Evolutionary conservation across 1,140 invertebrate species (phyloP), one percentile per base, ranked within the genome.

Genomic region (Hycleus phaleratus): DNA sequence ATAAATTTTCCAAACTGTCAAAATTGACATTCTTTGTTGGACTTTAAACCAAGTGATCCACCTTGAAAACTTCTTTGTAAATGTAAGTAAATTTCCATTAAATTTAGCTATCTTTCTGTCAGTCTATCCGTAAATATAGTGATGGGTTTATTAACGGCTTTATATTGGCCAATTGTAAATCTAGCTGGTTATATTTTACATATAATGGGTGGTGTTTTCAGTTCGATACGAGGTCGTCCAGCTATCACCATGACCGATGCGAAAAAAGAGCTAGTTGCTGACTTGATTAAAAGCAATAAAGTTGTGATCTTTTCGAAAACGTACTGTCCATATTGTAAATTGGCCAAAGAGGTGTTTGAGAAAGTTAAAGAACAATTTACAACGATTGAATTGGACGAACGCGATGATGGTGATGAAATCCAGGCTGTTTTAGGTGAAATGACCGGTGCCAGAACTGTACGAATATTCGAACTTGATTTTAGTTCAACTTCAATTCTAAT

Each of bases 261-360:
- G 2, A 53, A 53, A 38, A 45, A 26, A 8, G 8, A 71, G 52
- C 62, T 78, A 47, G 80, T 88, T 1, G 78, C 85, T 46, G 75
- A 85, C 24, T 68, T 83, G 1, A 85, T 91, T 64, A 68, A 75
- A 4, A 82, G 84, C 66, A 83, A 91, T 57, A 81, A 82, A 59
- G 85, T 95, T 3, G 88, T 94, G 1, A 90, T 96, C 62, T 96
- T 95, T 72, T 93, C 91, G 2, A 97, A 97, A 74, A 78, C 82
- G 0, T 84, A 83, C 62, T 97, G 93, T 68, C 92, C 93, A 0
- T 96, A 91, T 65, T 95, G 93, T 70, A 85, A 79, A 62, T 83
- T 91, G 78, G 93, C 92, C 1, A 85, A 84, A 72, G 78, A 55
- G 42, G 82, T 84, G 3, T 91, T 91, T 68, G 74, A 82, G 4